Base-by-base conservation (phyloP, 2,113 vertebrate species). In the Hippolais icterina region DNA sequence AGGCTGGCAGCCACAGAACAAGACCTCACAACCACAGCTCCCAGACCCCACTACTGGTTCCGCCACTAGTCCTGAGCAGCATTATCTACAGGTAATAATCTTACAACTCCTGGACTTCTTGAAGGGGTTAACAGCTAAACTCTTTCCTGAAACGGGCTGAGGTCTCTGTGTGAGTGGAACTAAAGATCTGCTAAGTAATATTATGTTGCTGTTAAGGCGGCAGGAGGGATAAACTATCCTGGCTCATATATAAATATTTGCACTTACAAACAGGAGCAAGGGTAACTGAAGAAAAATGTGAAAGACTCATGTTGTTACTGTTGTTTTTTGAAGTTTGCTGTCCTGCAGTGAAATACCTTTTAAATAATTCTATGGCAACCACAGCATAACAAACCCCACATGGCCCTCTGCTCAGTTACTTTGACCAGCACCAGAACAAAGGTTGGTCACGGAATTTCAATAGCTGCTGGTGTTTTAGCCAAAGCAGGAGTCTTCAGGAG, bases 221-320 rank as follows among this genome's bases (percentile, higher is more conserved):
- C 83, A 74, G 17, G 27, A 96, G 11, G 44, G 65, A 93, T 96
- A 97, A 97, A 96, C 93, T 81, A 41, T 93, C 57, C 56, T 82
- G 72, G 49, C 31, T 86, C 50, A 72, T 50, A 50, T 17, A 33
- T 94, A 96, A 96, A 96, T 91, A 95, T 95, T 96, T 96, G 61
- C 29, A 60, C 53, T 91, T 72, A 49, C 25, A 84, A 89, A 85
- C 83, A 93, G 39, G n/a, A 87, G 46, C 44, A 79, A 89, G 65
- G 83, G 65, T 79, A 93, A 93, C 49, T 50, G 49, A 72, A 85
- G 66, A 76, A 95, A 93, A 89, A 95, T 78, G 56, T 82, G 80
- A 71, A 44, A 93, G 64, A 17, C 16, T 72, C 31, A 21, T n/a
- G 15, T 57, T 77, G 83, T 83, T 93, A 42, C 39, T 76, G 53